Base-by-base conservation (phyloP, 2,888 invertebrate species). In the Ecliptopera silaceata region DNA sequence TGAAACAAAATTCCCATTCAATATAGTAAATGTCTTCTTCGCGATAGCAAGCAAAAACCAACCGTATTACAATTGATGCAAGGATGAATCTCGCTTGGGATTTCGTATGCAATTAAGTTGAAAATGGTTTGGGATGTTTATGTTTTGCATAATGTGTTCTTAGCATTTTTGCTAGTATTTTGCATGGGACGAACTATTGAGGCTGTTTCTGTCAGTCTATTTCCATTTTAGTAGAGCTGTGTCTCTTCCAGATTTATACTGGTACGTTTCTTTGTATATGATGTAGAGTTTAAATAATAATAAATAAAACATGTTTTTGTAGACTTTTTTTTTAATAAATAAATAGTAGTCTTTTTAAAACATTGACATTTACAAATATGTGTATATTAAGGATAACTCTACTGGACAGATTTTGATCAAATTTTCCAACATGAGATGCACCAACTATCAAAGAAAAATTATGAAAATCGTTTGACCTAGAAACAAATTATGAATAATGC, bases 1-100 rank as follows among this genome's bases (percentile, higher is more conserved):
- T 68, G 68, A 69, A 75, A 71, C 71, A 69, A 68, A 76, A 75
- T 74, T 70, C 69, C 69, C 55, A 64, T 70, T 68, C 69, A 65
- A 70, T 69, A 69, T 66, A 67, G 52, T 61, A 68, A 69, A 64
- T 65, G 56, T 72, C 68, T 68, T 65, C 50, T 17, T 43, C 12
- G 15, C 49, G 38, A 53, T 38, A 34, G 59, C 61, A 69, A 22
- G 43, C 49, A 48, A 72, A 64, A 65, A 52, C 56, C 53, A 60
- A 61, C 66, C 63, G 62, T 70, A 59, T 1, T 20, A 0, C 0
- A 0, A 11, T 10, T 4, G 3, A 4, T 2, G 46, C 51, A 69
- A 17, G 53, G 63, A 13, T 22, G 4, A 46, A 22, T 61, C 55
- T 68, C 10, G 18, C 42, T 32, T 53, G 51, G 3, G 3, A 4